Evolutionary conservation across 1,140 invertebrate genomes (phyloP).

Genomic region (Drosophila parvula): DNA sequence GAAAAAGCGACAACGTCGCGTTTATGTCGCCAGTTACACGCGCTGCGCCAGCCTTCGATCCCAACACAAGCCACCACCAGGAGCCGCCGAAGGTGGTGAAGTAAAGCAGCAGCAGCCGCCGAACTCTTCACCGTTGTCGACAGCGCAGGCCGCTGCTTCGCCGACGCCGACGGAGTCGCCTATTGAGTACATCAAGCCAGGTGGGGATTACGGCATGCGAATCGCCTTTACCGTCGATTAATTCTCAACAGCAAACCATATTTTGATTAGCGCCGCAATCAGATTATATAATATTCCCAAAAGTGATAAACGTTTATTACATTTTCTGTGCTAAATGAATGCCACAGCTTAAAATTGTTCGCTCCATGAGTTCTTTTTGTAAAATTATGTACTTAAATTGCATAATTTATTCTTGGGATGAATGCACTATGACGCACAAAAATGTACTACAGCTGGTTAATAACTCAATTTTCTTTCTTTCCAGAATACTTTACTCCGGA

Average conservation of each 20-base stretch:
- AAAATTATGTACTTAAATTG: not conserved
- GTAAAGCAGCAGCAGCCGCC: slow-evolving; percentile 16
- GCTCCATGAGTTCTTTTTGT: not conserved
- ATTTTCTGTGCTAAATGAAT: not conserved
- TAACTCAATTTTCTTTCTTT: not conserved
- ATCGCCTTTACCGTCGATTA: not conserved
- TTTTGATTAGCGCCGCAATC: slow-evolving; percentile 17
- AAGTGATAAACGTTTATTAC: slow-evolving; percentile 4
- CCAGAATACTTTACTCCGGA: slow-evolving; percentile 54
- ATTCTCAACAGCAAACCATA: slow-evolving; percentile 1
- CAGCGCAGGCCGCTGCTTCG: slow-evolving; percentile 34
- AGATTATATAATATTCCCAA: slow-evolving; percentile 23
- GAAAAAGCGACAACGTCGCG: slow-evolving; percentile 50
- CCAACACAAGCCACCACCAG: slow-evolving; percentile 19
- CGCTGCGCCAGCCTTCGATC: slow-evolving; percentile 62
- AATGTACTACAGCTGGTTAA: not conserved
- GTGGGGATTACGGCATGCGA: slow-evolving; percentile 21
- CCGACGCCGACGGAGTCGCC: slow-evolving; percentile 56
- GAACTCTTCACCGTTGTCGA: slow-evolving; percentile 4
- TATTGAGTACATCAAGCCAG: slow-evolving; percentile 52
- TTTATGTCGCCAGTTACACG: slow-evolving; percentile 49
- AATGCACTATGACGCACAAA: not conserved
- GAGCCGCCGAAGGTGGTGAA: not conserved
- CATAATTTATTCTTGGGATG: not conserved
- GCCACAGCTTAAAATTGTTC: not conserved